Evolutionary conservation across 1,140 invertebrate genomes (phyloP).

Genomic region (Heliconius nattereri): DNA sequence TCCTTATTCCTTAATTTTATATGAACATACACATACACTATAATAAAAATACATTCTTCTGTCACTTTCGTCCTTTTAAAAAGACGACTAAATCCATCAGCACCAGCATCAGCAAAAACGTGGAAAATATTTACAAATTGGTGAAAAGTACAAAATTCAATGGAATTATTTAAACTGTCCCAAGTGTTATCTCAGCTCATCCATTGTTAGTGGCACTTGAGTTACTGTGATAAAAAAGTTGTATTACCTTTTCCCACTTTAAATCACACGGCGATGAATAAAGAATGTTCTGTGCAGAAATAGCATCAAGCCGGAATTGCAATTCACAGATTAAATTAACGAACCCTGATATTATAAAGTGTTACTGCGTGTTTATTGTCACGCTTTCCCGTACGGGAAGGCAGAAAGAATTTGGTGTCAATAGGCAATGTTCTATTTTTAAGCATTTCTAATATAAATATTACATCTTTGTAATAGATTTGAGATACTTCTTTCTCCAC

Average conservation of each 20-base stretch:
- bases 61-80: not conserved
- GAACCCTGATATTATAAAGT: not conserved
- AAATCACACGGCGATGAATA: conserved; percentile 1
- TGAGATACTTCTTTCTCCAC: no score
- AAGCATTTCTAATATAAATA: no score
- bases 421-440: no score
- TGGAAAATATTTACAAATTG: not conserved
- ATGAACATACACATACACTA: no score
- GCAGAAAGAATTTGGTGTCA: no score
- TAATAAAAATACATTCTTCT: no score
- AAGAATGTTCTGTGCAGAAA: not conserved
- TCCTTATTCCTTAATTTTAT: no score
- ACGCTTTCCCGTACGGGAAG: not conserved
- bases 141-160: not conserved
- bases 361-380: not conserved
- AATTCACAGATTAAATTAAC: not conserved
- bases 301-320: not conserved
- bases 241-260: conserved; percentile 19
- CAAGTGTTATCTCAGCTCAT: conserved; percentile 17
- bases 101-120: not conserved
- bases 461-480: no score
- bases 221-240: conserved; percentile 21
- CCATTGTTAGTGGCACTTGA: conserved; percentile 22
- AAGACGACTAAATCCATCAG: not conserved
- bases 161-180: conserved; percentile 4